Base-by-base conservation (phyloP, 2,113 vertebrate genomes). In the Cygnus buccinator region DNA sequence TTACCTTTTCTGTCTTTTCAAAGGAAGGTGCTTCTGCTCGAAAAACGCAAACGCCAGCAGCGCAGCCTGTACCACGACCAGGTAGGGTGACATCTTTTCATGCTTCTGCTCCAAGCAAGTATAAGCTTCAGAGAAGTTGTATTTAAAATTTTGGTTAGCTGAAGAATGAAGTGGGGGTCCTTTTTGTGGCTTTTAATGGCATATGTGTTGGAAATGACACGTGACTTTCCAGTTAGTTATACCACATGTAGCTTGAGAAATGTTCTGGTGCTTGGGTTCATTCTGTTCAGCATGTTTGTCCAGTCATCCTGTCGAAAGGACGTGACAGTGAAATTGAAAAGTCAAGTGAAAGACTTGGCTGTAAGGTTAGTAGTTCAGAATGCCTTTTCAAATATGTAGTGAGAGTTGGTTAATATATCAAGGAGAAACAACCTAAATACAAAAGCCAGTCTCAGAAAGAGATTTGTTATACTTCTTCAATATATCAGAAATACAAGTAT, bases 1-100 rank as follows among this genome's bases (percentile, higher is more conserved):
- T 84, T 63, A 5, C 17, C 46, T 87, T 19, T 85, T 94, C 44
- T 90, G 6, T 90, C 76, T 98, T 94, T 95, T 95, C 95, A 59
- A 96, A 99, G 99, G 99, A 99, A 98, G 99, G 99, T 90, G 99
- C 99, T 5, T 99, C 99, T 52, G 99, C 99, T 55, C 98, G 99
- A 39, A 99, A 99, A 98, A 99, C 99, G 74, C 99, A 99, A 95
- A 98, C 99, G 35, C 99, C 99, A 19, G 99, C 99, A 11, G 97
- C 99, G n/a, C 99, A 99, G 95, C 99, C 99, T 9, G 99, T 99
- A 57, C 98, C 99, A 59, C 98, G 99, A 88, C 99, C 99, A 99
- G 99, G 99, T 99, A 93, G 86, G 97, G 35, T 11, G 55, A 10
- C 65, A 19, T 62, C 0, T 6, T 54, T 11, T 29, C 4, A 9